Percentiles rank a stretch among this genome's conserved stretches.
These are phyloP conservation scores for Bufo bufo DNA, from an alignment of 2,113 vertebrate genomes.

Conservation along the genomic window DNA sequence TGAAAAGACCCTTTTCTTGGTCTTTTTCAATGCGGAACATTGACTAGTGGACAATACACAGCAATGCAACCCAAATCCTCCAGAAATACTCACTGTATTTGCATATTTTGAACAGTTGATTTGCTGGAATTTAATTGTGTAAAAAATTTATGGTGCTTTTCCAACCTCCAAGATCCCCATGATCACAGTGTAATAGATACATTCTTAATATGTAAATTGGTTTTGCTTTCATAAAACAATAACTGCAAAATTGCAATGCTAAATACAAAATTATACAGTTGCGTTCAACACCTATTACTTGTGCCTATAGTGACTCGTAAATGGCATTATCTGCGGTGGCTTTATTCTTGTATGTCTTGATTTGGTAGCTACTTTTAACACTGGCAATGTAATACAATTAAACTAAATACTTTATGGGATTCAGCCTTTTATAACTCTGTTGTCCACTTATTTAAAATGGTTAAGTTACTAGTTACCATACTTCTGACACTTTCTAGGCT, in stretches of 20 bases:
- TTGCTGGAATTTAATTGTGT: conserved; percentile 18
- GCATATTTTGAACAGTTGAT: background rate
- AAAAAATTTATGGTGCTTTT: conserved; percentile 17
- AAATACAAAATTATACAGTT: conserved; percentile 25
- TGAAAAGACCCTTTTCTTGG: background rate
- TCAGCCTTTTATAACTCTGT: background rate
- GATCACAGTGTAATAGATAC: conserved; percentile 13
- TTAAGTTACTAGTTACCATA: background rate
- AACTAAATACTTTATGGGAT: background rate
- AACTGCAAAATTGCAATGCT: conserved; percentile 14
- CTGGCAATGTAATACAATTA: background rate
- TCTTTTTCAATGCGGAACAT: background rate
- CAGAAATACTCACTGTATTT: conserved; percentile 7
- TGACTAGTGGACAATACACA: background rate
- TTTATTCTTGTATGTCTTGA: background rate
- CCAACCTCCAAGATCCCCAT: conserved; percentile 7
- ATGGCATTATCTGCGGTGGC: background rate
- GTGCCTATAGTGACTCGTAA: conserved; percentile 26
- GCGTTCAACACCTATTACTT: background rate
- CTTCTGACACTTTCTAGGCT: background rate
- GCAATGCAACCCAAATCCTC: background rate
- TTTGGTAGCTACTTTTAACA: conserved; percentile 7
- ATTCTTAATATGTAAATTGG: conserved; percentile 37
- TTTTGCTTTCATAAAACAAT: conserved; percentile 43
- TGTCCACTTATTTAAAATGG: background rate